phyloP scores from a whole-genome alignment of 2,888 invertebrate genomes.

The Aplocera efformata region DNA sequence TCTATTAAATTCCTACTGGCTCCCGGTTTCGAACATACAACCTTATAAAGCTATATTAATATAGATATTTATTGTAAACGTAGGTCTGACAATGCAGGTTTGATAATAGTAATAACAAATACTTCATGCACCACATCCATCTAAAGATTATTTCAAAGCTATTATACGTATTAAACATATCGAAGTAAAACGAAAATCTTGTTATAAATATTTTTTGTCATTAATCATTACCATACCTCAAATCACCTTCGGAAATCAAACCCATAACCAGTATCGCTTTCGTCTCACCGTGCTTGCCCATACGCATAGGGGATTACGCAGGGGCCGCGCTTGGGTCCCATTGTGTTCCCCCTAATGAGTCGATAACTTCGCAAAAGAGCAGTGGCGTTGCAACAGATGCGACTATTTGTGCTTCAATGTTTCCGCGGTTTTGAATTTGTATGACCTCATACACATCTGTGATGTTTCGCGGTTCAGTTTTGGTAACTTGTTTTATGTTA shows the following conservation, averaged over 20 bases:
- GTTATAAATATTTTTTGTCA: not conserved
- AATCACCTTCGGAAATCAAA: constrained; percentile 15
- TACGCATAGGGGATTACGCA: constrained; percentile 26
- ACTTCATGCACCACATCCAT: too few relatives aligned
- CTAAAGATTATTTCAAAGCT: too few relatives aligned
- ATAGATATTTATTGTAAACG: too few relatives aligned
- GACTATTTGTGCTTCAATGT: constrained; percentile 16
- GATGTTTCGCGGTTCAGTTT: not conserved
- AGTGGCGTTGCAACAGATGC: constrained; percentile 20
- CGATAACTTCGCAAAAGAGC: constrained; percentile 5
- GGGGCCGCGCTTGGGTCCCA: constrained; percentile 9
- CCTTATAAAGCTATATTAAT: too few relatives aligned
- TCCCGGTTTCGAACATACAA: too few relatives aligned
- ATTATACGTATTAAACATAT: too few relatives aligned
- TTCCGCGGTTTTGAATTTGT: constrained; percentile 25
- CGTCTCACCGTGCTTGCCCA: constrained; percentile 24
- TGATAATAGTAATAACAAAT: too few relatives aligned
- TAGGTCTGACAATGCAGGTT: too few relatives aligned
- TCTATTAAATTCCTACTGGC: too few relatives aligned
- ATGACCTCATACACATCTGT: constrained; percentile 15
- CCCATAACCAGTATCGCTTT: constrained; percentile 4
- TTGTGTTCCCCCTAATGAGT: constrained; percentile 18
- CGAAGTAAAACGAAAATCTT: too few relatives aligned
- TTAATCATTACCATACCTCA: constrained; percentile 4
- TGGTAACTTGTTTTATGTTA: not conserved